A percentile compares a stretch with the other conserved stretches of the same genome.
phyloP scores from a whole-genome alignment of 2,888 invertebrate species.

The Cacoxenus indagator region DNA sequence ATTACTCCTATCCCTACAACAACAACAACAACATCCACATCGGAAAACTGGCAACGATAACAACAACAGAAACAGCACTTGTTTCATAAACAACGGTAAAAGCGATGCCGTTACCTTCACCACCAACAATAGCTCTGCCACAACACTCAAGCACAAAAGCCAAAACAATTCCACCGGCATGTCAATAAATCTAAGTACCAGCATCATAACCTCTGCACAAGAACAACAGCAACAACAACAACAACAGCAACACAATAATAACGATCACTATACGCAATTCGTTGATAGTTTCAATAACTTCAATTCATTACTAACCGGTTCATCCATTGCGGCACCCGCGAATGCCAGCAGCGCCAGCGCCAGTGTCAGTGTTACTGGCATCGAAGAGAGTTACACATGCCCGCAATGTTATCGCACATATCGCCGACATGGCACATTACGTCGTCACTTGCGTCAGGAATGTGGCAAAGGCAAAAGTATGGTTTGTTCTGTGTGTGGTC shows the following conservation, averaged over 20 bases:
- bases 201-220: background rate
- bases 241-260: constrained; percentile 22
- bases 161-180: constrained; percentile 5
- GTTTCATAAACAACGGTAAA: background rate
- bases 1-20: constrained; percentile 37
- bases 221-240: constrained; percentile 18
- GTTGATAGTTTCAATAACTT: constrained; percentile 49
- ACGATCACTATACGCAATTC: constrained; percentile 39
- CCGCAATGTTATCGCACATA: constrained; percentile 73
- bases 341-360: background rate
- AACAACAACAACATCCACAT: constrained; percentile 25
- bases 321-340: constrained; percentile 25
- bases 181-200: background rate
- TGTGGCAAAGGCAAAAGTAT: constrained; percentile 73
- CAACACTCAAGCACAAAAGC: constrained; percentile 8
- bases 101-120: background rate
- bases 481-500: constrained; percentile 73
- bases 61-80: constrained; percentile 26
- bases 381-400: constrained; percentile 68
- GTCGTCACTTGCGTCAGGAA: constrained; percentile 73
- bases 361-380: constrained; percentile 34
- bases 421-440: constrained; percentile 73
- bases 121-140: constrained; percentile 29
- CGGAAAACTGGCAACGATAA: constrained; percentile 37
- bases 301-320: constrained; percentile 32